Percentiles rank a stretch among this genome's conserved stretches.
phyloP scores from a whole-genome alignment of 2,113 vertebrate species.

The Cololabis saira region DNA sequence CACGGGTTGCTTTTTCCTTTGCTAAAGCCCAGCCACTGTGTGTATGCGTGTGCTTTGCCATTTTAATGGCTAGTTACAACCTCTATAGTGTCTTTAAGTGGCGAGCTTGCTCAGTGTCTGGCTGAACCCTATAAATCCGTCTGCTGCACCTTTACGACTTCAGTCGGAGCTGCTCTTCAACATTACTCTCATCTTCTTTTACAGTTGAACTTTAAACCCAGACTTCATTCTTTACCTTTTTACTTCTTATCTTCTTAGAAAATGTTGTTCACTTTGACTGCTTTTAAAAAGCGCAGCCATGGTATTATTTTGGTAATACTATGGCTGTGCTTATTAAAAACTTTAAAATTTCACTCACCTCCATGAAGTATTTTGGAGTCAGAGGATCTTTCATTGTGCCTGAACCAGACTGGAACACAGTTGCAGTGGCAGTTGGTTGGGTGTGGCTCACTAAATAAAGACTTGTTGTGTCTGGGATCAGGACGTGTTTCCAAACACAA shows the following conservation, averaged over 20 bases:
- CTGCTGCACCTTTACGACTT: slow-evolving; percentile 20
- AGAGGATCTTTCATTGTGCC: slow-evolving; percentile 34
- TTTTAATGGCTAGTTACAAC: slow-evolving; percentile 61
- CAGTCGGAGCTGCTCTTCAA: slow-evolving; percentile 30
- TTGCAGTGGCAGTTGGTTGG: slow-evolving; percentile 66
- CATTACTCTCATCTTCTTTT: slow-evolving; percentile 19
- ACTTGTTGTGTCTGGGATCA: slow-evolving; percentile 74
- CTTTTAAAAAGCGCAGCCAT: too few relatives aligned
- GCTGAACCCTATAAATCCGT: slow-evolving; percentile 54
- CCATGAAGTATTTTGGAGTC: neutral
- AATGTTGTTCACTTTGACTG: too few relatives aligned
- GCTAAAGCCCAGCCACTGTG: slow-evolving; percentile 33
- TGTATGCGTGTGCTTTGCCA: slow-evolving; percentile 42
- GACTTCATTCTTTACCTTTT: neutral
- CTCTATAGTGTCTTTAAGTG: slow-evolving; percentile 57
- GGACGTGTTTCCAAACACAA: slow-evolving; percentile 69
- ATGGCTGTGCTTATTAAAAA: too few relatives aligned
- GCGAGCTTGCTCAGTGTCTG: slow-evolving; percentile 52
- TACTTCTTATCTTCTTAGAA: neutral
- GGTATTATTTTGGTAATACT: too few relatives aligned
- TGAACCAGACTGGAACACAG: slow-evolving; percentile 53
- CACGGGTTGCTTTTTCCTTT: slow-evolving; percentile 45
- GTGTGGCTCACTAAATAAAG: slow-evolving; percentile 74
- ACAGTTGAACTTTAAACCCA: slow-evolving; percentile 9
- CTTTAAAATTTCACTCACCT: too few relatives aligned